phyloP scores from a whole-genome alignment of 2,888 invertebrate species.

The Cremastobaeus sp. region DNA sequence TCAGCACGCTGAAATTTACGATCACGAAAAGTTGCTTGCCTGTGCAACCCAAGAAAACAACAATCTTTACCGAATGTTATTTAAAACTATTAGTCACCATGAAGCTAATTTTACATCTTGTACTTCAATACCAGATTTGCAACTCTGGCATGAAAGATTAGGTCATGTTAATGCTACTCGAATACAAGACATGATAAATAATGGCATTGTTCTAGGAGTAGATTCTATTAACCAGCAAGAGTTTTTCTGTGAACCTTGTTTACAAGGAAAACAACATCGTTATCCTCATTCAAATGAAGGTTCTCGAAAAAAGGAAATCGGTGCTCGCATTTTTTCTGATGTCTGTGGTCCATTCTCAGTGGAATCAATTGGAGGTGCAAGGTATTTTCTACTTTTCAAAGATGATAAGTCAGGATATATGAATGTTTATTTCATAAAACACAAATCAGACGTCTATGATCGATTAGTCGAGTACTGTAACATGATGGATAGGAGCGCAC shows the following conservation, averaged over 20 bases:
- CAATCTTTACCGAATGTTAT: constrained; percentile 38
- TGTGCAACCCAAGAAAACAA: background rate
- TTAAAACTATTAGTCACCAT: constrained; percentile 7
- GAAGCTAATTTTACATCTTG: background rate
- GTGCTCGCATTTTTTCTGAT: background rate
- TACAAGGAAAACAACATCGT: background rate
- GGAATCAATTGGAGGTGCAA: constrained; percentile 35
- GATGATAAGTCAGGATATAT: constrained; percentile 44
- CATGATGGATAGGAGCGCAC: constrained; percentile 11
- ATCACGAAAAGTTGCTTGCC: background rate
- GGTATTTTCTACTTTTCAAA: constrained; percentile 44
- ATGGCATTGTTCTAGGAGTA: background rate
- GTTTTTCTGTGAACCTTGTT: background rate
- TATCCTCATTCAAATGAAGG: background rate
- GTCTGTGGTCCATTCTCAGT: background rate
- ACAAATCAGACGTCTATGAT: constrained; percentile 57
- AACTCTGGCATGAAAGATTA: constrained; percentile 59
- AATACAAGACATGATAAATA: background rate
- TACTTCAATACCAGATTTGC: background rate
- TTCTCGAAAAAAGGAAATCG: background rate
- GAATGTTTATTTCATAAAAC: constrained; percentile 52
- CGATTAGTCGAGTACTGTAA: constrained; percentile 11
- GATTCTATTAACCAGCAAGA: background rate
- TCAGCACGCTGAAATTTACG: constrained; percentile 1
- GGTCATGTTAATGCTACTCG: constrained; percentile 48